These are phyloP conservation scores for Norana najaformis DNA, from an alignment of 2,888 invertebrate species.

Conservation along the genomic window DNA sequence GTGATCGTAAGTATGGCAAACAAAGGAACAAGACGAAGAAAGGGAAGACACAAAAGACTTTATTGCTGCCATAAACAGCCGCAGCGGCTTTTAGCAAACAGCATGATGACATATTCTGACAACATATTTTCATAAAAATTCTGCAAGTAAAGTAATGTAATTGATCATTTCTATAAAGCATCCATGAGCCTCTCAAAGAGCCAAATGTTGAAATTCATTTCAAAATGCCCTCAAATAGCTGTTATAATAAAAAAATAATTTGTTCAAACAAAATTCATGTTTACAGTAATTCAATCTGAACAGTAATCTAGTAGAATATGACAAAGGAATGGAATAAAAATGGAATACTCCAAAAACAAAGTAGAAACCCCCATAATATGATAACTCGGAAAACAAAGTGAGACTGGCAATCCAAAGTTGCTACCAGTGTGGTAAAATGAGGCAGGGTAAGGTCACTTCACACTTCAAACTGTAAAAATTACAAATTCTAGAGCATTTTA, in stretches of 20 bases:
- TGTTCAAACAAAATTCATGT: neutral
- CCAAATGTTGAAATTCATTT: neutral
- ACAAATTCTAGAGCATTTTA: neutral
- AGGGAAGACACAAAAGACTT: neutral
- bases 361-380: no score
- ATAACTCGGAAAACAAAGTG: neutral
- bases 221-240: neutral
- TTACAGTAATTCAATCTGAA: neutral
- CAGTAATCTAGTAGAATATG: neutral
- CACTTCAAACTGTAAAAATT: neutral
- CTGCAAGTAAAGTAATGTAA: neutral
- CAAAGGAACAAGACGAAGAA: neutral
- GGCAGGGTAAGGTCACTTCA: neutral
- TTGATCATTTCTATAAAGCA: neutral
- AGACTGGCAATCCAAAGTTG: no score
- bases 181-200: neutral
- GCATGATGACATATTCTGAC: neutral
- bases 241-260: neutral
- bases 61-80: neutral
- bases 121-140: neutral
- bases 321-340: neutral
- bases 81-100: neutral
- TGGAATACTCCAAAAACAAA: no score
- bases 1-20: neutral
- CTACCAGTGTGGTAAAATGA: neutral